Evolutionary conservation across 2,113 vertebrate genomes (phyloP), one percentile per base, ranked within the genome.

Genomic region (Platycercus adscitus): DNA sequence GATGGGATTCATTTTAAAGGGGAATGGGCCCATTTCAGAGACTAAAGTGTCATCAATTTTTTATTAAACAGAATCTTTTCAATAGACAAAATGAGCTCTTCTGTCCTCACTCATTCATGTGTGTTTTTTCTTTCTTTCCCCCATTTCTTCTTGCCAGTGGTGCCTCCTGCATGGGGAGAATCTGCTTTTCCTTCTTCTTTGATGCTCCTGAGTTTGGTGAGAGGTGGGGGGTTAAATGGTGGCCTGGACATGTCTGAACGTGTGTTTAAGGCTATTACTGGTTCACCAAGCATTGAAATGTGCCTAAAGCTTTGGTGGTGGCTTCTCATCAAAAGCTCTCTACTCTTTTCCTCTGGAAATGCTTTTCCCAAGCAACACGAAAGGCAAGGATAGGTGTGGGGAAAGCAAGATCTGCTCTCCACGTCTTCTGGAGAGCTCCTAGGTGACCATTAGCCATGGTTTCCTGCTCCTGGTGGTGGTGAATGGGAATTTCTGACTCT

Each of bases 21-120:
- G 89, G 76, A 96, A 43, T 53, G 8, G 85, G 44, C 60, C 79
- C 31, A 64, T 92, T 90, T 88, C 64, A 33, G 72, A 55, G 85
- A 93, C 89, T 91, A 95, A 96, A 96, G 82, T 53, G 44, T 21
- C 86, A 96, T 97, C 53, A 96, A 96, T 97, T 95, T 97, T 97
- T 97, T 93, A 97, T 97, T 96, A 96, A 93, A 97, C 81, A 93
- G 96, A 97, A 97, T 97, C 94, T 97, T 96, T 94, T 85, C 96
- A 83, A 94, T 72, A 81, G 84, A 60, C 58, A 85, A 91, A 90
- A 96, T 78, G 81, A 97, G 81, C 43, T 75, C 21, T 56, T n/a
- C 65, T 84, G 69, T 79, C 64, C 86, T 89, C 23, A 11, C 47
- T 61, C 89, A 4, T 41, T 76, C 70, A 26, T 56, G 66, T 33